A percentile compares a stretch with the other conserved stretches of the same genome.
These are phyloP conservation scores for Diploscapter pachys DNA, from an alignment of 1,140 invertebrate genomes.

Conservation along the genomic window DNA sequence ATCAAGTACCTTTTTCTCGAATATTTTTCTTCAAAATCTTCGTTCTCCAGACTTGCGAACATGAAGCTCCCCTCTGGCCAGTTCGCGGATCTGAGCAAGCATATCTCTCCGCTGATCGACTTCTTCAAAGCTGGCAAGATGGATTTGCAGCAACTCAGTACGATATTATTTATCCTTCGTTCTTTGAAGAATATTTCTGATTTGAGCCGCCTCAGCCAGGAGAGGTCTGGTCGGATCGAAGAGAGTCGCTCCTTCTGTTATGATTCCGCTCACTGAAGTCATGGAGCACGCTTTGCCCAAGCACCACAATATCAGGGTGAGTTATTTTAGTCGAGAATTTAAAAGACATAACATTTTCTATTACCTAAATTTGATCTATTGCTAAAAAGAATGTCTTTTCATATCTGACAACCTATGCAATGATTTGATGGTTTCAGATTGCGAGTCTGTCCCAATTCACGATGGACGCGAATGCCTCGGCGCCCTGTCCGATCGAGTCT, in stretches of 20 bases:
- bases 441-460: conserved; percentile 16
- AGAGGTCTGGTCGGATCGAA: not conserved
- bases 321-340: too few relatives aligned
- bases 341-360: too few relatives aligned
- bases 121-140: too few relatives aligned
- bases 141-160: too few relatives aligned
- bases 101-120: not conserved
- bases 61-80: not conserved
- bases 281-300: conserved; percentile 15
- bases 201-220: too few relatives aligned
- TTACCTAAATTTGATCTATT: too few relatives aligned
- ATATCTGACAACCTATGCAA: too few relatives aligned
- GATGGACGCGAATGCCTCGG: not conserved
- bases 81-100: not conserved
- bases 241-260: conserved; percentile 3
- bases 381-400: too few relatives aligned
- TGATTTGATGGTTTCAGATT: not conserved
- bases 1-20: conserved; percentile 22
- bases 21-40: not conserved
- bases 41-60: not conserved
- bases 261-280: conserved; percentile 24
- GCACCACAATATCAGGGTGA: not conserved
- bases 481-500: not conserved
- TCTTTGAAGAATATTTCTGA: too few relatives aligned
- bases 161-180: too few relatives aligned